These are phyloP conservation scores for Gymnocheta viridis DNA, from an alignment of 2,888 invertebrate species.

Conservation along the genomic window DNA sequence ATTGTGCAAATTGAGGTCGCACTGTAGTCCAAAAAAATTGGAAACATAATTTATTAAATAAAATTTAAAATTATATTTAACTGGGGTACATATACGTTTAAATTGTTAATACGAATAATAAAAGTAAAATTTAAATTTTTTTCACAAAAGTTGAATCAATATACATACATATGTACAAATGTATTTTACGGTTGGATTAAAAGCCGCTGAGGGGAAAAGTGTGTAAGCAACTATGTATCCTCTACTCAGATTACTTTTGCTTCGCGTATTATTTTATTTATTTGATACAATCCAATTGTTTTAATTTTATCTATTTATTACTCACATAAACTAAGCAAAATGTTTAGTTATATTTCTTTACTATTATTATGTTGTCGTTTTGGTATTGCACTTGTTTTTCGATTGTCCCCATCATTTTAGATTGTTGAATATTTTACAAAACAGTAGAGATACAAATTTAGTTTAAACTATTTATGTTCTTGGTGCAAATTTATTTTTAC, in stretches of 20 bases:
- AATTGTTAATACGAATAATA: too few species aligned
- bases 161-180: too few species aligned
- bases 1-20: too few species aligned
- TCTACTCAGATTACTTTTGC: conserved; percentile 15
- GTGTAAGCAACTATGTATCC: conserved; percentile 20
- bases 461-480: conserved; percentile 3
- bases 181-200: conserved; percentile 14
- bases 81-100: background rate
- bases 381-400: too few species aligned
- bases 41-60: background rate
- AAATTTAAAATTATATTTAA: background rate
- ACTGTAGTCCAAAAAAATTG: background rate
- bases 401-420: conserved; percentile 1
- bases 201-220: conserved; percentile 27
- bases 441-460: background rate
- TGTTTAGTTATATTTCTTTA: conserved; percentile 2
- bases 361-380: conserved; percentile 17
- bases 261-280: too few species aligned
- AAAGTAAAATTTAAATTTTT: background rate
- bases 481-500: too few species aligned
- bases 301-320: conserved; percentile 41
- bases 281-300: conserved; percentile 33
- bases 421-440: background rate
- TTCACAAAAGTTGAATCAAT: background rate
- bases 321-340: conserved; percentile 38